Conservation (phyloP, 2,113 vertebrate species). For the Hirundichthys speculiger region DNA sequence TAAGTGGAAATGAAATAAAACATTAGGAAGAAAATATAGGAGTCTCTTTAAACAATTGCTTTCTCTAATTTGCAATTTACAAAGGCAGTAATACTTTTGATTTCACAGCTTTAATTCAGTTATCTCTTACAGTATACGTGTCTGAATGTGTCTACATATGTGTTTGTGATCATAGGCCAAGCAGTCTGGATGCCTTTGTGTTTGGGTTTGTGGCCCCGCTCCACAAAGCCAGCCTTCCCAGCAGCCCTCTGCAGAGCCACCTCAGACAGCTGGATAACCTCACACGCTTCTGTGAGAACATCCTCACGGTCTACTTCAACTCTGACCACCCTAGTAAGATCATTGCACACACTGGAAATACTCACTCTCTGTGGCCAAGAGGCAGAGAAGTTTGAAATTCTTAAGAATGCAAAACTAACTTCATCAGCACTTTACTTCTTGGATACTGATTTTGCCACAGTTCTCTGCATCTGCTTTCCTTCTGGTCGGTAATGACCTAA, state of each 20-base stretch:
- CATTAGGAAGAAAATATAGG: no score
- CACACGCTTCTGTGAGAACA: constrained; percentile 90
- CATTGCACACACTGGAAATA: neutral
- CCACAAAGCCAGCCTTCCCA: constrained; percentile 90
- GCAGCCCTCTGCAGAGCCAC: constrained; percentile 90
- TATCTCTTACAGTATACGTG: neutral
- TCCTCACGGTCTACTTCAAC: constrained; percentile 89
- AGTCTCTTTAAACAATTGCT: no score
- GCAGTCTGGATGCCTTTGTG: constrained; percentile 94
- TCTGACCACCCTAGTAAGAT: constrained; percentile 82
- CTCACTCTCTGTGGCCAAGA: neutral
- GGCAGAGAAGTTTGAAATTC: neutral
- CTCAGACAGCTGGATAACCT: constrained; percentile 92
- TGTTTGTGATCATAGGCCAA: constrained; percentile 82
- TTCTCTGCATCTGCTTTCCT: constrained; percentile 12
- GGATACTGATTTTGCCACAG: constrained; percentile 19
- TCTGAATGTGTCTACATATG: neutral
- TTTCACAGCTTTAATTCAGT: neutral
- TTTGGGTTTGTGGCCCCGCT: constrained; percentile 95
- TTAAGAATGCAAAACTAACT: constrained; percentile 28
- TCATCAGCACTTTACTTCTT: constrained; percentile 18
- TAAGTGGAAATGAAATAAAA: no score
- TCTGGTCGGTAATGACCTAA: constrained; percentile 10
- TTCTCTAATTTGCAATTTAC: no score
- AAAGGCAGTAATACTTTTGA: no score